Evolutionary conservation across 2,113 vertebrate species (phyloP), one percentile per base, ranked within the genome.

Genomic region (Periophthalmodon schlosseri): DNA sequence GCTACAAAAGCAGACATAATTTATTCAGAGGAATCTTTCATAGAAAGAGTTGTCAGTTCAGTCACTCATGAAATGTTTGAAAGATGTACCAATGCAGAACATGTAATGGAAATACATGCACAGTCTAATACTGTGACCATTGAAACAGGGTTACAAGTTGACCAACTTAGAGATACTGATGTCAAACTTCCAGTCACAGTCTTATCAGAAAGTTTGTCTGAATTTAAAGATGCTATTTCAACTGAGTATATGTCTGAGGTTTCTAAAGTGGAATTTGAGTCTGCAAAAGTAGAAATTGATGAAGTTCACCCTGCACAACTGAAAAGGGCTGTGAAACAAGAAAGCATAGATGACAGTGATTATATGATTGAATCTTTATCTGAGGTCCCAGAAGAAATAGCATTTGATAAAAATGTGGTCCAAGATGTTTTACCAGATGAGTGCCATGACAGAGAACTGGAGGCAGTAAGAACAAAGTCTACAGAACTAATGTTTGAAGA

Each of bases 231-330:
- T 73, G 73, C 64, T 7, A 15, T 87, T 33, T 76, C 75, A 9
- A 88, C 74, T 64, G 89, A 91, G 70, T 49, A 71, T 18, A 28
- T 78, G 39, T 69, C 72, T 50, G 85, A 91, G 52, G 75, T 28
- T 64, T 47, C 50, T 1, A 56, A 39, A 20, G 78, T 80, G 8
- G 39, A 81, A 68, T 49, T 74, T 71, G 39, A 88, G 20, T 69
- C 39, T 61, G 84, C 77, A 71, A 76, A 79, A 61, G 39, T 75
- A 39, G 21, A 77, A 85, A 52, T 68, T 49, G 71, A 78, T 75
- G 75, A 76, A 76, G 72, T 81, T 11, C 68, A 82, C 80, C 23
- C 69, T 65, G 64, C n/a, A 47, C 5, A 84, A 39, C 18, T 28
- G 67, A 69, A 76, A 50, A 34, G 71, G 34, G 70, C 12, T 4